A percentile compares a stretch with the other conserved stretches of the same genome.
These are phyloP conservation scores for Gorilla gorilla DNA, from an alignment of 2,113 vertebrate species.

Conservation along the genomic window DNA sequence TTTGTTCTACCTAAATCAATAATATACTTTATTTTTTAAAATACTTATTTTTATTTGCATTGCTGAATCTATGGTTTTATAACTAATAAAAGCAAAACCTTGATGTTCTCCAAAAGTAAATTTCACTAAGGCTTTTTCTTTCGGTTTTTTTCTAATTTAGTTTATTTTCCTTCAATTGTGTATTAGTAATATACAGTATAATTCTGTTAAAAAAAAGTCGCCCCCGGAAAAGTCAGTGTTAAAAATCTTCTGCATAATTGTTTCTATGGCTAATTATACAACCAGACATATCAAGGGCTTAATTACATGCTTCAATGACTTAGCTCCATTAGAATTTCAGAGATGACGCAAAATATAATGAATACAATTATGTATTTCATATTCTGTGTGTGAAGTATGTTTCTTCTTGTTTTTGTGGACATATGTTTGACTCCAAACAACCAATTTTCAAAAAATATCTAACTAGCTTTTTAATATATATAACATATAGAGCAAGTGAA, in stretches of 20 bases:
- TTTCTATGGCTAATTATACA: slow-evolving; percentile 12
- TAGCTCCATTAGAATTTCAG: slow-evolving; percentile 13
- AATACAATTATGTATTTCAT: slow-evolving; percentile 15
- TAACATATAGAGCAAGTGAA: slow-evolving; percentile 19
- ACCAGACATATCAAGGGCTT: slow-evolving; percentile 22
- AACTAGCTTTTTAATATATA: background rate
- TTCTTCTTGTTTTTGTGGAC: background rate
- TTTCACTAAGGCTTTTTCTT: slow-evolving; percentile 12
- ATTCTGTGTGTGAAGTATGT: background rate
- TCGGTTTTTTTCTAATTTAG: background rate
- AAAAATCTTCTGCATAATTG: slow-evolving; percentile 5
- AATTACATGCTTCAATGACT: slow-evolving; percentile 33
- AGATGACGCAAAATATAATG: background rate
- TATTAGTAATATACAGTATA: background rate
- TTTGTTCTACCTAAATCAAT: slow-evolving; percentile 18
- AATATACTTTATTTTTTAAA: slow-evolving; percentile 19
- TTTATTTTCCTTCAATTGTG: slow-evolving; percentile 1
- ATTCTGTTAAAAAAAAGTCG: background rate
- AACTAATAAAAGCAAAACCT: slow-evolving; percentile 8
- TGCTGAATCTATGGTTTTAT: slow-evolving; percentile 33
- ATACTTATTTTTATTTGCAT: background rate
- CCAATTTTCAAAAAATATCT: background rate
- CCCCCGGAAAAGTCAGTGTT: slow-evolving; percentile 32
- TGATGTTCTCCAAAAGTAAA: slow-evolving; percentile 35
- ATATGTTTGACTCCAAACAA: slow-evolving; percentile 19